phyloP scores from a whole-genome alignment of 2,888 invertebrate species.

The Pyrocoelia pectoralis region DNA sequence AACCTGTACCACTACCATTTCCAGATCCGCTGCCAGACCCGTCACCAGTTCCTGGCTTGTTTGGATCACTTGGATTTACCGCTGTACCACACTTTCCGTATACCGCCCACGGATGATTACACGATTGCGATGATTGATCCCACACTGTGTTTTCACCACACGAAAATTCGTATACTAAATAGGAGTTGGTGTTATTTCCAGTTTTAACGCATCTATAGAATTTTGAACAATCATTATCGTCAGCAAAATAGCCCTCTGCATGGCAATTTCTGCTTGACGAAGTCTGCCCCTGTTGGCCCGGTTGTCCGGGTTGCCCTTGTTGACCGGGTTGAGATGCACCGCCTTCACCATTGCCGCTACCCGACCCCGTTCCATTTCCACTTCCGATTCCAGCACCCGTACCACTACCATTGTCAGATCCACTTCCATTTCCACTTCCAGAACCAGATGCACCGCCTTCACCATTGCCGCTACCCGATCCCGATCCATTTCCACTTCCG shows the following conservation, averaged over 20 bases:
- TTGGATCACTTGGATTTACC: constrained; percentile 20
- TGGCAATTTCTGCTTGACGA: no score
- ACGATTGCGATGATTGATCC: constrained; percentile 21
- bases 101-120: constrained; percentile 11
- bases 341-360: constrained; percentile 4
- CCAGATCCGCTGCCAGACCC: constrained; percentile 10
- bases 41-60: neutral
- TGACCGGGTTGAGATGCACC: neutral
- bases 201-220: constrained; percentile 80
- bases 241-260: constrained; percentile 15
- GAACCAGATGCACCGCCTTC: neutral
- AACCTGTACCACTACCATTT: constrained; percentile 11
- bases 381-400: constrained; percentile 3
- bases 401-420: no score
- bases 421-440: neutral
- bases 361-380: neutral
- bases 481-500: constrained; percentile 1
- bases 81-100: constrained; percentile 13
- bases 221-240: constrained; percentile 68
- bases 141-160: constrained; percentile 66
- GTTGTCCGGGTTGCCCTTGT: neutral
- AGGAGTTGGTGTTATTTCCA: constrained; percentile 63
- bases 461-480: constrained; percentile 17
- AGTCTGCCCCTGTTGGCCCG: neutral
- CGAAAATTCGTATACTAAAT: constrained; percentile 73